Percentiles rank a stretch among this genome's conserved stretches.
These are phyloP conservation scores for Mercenaria mercenaria DNA, from an alignment of 1,140 invertebrate genomes.

Conservation along the genomic window DNA sequence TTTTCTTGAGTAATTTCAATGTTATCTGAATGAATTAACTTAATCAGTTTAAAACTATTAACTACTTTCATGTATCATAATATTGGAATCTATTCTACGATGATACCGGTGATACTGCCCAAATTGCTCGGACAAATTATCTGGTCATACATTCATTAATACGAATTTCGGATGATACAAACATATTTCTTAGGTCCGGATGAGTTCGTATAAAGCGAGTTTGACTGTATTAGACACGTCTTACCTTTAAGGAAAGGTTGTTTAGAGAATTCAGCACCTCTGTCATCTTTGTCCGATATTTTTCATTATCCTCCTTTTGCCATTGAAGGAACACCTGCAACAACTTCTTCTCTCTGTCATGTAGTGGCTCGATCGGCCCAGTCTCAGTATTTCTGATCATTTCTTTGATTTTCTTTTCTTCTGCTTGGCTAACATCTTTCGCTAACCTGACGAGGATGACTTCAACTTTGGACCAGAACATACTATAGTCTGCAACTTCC, in stretches of 20 bases:
- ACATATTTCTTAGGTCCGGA: no score
- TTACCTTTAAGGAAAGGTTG: background rate
- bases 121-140: no score
- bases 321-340: background rate
- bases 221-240: no score
- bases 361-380: background rate
- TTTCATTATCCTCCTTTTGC: background rate
- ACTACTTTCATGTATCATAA: no score
- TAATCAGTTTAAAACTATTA: no score
- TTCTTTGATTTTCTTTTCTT: background rate
- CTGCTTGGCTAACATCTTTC: background rate
- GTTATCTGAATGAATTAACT: no score
- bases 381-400: background rate
- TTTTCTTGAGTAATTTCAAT: no score
- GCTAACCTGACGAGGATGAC: conserved; percentile 38
- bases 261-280: background rate
- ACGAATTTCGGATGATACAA: no score
- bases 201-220: no score
- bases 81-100: no score
- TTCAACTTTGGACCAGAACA: background rate
- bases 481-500: background rate
- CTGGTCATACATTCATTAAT: no score
- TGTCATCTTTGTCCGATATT: background rate
- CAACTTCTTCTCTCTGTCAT: conserved; percentile 2
- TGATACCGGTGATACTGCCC: no score